Conservation (phyloP, 2,113 vertebrate genomes). For the Dasypus novemcinctus region DNA sequence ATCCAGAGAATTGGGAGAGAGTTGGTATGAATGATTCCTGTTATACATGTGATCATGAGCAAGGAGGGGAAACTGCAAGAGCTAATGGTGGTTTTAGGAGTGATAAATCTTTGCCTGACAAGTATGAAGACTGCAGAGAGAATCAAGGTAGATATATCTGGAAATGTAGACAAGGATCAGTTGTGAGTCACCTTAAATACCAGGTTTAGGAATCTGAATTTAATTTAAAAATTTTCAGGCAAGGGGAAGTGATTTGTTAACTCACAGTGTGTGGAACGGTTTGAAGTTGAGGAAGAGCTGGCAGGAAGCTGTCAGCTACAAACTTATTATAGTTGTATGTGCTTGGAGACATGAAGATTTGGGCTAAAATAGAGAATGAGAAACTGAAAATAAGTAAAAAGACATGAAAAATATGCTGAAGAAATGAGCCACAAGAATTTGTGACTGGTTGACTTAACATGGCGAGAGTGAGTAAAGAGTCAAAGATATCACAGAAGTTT, state of each 20-base stretch:
- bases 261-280: not conserved
- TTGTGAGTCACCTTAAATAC: not conserved
- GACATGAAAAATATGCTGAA: not conserved
- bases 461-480: not conserved
- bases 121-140: not conserved
- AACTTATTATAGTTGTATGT: rapidly evolving
- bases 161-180: not conserved
- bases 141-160: not conserved
- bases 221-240: not conserved
- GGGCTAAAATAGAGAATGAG: not conserved
- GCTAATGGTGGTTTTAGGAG: not conserved
- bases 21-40: not conserved
- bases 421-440: not conserved
- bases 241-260: not conserved
- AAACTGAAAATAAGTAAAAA: not conserved
- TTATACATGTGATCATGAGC: not conserved
- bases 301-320: not conserved
- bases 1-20: not conserved
- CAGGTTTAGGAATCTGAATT: not conserved
- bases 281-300: not conserved
- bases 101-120: not conserved
- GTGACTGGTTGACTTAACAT: not conserved
- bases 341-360: not conserved
- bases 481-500: not conserved
- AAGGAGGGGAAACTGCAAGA: not conserved